Evolutionary conservation across 2,888 invertebrate species (phyloP).

Genomic region (Aproaerema taeniolella): DNA sequence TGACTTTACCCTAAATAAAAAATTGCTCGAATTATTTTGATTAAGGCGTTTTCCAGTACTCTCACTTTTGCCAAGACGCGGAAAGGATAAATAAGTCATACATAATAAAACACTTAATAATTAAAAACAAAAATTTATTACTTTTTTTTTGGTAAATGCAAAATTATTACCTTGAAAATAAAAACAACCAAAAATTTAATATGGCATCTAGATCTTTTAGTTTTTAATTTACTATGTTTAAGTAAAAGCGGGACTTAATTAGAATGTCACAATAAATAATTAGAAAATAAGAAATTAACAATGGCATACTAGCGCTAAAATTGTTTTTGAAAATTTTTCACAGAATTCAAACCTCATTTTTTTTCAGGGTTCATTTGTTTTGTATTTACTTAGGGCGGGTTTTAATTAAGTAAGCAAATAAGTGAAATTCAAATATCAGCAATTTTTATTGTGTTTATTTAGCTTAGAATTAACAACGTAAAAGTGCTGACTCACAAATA

Average conservation of each 20-base stretch:
- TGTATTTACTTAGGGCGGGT: too few species aligned
- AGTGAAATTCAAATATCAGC: too few species aligned
- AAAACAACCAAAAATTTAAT: constrained; percentile 56
- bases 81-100: too few species aligned
- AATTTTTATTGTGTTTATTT: too few species aligned
- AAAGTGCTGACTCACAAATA: too few species aligned
- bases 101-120: constrained; percentile 33
- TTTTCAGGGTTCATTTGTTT: too few species aligned
- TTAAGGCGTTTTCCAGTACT: too few species aligned
- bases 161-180: constrained; percentile 51
- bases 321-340: constrained; percentile 36
- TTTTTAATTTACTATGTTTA: constrained; percentile 42
- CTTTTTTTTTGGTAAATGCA: constrained; percentile 73
- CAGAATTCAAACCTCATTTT: constrained; percentile 29
- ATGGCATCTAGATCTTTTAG: constrained; percentile 55
- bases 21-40: too few species aligned
- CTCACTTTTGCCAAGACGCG: too few species aligned
- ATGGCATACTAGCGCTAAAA: constrained; percentile 35
- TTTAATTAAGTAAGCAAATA: too few species aligned
- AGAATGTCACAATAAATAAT: constrained; percentile 41
- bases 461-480: too few species aligned
- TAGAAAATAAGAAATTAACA: constrained; percentile 49
- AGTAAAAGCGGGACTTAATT: constrained; percentile 58
- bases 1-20: too few species aligned
- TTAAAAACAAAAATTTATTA: constrained; percentile 57